Percentiles rank a stretch among this genome's conserved stretches.
These are phyloP conservation scores for Pelobates cultripes DNA, from an alignment of 2,797 vertebrate species.

Conservation along the genomic window DNA sequence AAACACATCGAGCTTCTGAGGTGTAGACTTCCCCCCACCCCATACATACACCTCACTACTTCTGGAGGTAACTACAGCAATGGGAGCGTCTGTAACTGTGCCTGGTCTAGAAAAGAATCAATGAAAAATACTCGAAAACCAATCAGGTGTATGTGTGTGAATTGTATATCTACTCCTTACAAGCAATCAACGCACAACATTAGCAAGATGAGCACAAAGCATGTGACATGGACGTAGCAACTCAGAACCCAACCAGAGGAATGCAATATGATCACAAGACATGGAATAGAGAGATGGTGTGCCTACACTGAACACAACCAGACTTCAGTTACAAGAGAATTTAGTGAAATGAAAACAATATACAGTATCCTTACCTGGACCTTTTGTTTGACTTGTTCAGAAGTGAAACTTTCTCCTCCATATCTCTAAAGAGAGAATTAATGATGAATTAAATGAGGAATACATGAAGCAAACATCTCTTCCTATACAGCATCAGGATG, in stretches of 20 bases:
- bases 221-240: too few species aligned
- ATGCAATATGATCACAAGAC: not conserved
- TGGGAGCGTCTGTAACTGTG: conserved; percentile 84
- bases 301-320: not conserved
- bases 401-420: conserved; percentile 88
- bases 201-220: too few species aligned
- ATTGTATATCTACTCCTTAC: too few species aligned
- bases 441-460: too few species aligned
- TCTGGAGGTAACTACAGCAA: conserved; percentile 95
- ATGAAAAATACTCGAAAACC: not conserved
- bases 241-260: too few species aligned
- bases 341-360: not conserved
- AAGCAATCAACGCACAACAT: too few species aligned
- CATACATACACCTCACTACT: conserved; percentile 97
- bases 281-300: not conserved
- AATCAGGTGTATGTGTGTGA: too few species aligned
- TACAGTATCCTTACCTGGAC: conserved; percentile 79
- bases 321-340: not conserved
- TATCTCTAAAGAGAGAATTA: conserved; percentile 77
- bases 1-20: conserved; percentile 95
- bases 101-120: conserved; percentile 76
- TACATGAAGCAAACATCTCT: too few species aligned
- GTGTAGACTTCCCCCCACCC: conserved; percentile 97
- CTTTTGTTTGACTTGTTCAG: conserved; percentile 92
- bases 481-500: too few species aligned